Conservation (phyloP, 2,888 invertebrate genomes). For the Crematogaster levior region DNA sequence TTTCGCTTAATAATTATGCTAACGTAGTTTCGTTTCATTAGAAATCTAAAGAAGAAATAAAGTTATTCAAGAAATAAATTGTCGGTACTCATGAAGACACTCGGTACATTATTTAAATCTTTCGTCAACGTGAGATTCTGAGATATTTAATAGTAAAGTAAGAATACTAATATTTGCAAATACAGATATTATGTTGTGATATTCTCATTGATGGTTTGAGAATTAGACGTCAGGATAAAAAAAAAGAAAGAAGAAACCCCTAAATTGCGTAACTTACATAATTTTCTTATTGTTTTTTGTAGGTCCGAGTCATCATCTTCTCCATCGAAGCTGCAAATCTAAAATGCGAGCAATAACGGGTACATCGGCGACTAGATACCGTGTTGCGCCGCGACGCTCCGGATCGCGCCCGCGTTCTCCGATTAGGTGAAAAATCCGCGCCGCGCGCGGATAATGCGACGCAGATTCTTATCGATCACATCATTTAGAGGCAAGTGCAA, state of each 20-base stretch:
- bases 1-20: no score
- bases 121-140: neutral
- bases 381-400: slow-evolving; percentile 7
- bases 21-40: no score
- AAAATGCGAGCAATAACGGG: neutral
- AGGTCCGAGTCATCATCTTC: neutral
- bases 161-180: neutral
- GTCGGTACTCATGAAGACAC: no score
- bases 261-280: slow-evolving; percentile 7
- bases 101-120: neutral
- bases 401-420: slow-evolving; percentile 30
- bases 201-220: neutral
- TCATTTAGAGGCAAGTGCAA: slow-evolving; percentile 53
- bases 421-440: slow-evolving; percentile 43
- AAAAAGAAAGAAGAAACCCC: neutral
- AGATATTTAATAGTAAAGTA: neutral
- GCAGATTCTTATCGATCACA: slow-evolving; percentile 52
- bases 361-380: neutral
- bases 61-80: no score
- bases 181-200: neutral
- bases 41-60: no score
- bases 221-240: neutral
- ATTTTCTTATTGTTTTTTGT: neutral
- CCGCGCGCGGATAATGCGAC: slow-evolving; percentile 47
- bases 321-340: neutral